These are phyloP conservation scores for Encarsia formosa DNA, from an alignment of 2,888 invertebrate genomes.

Conservation along the genomic window DNA sequence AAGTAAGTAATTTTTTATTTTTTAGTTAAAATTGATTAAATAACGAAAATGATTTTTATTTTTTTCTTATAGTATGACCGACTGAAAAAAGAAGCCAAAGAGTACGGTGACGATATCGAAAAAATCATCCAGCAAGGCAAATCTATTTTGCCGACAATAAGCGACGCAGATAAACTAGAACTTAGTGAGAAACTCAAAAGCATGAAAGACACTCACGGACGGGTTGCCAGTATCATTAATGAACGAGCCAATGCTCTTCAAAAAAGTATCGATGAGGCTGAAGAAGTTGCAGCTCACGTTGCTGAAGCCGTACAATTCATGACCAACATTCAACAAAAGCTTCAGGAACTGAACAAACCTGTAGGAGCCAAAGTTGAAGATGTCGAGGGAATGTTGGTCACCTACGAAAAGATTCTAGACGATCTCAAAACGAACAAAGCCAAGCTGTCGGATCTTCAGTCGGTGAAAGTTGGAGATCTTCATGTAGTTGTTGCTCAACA, in stretches of 20 bases:
- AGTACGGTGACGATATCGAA: constrained; percentile 67
- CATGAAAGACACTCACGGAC: constrained; percentile 72
- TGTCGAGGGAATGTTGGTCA: constrained; percentile 74
- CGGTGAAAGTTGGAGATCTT: constrained; percentile 72
- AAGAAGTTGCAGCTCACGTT: constrained; percentile 74
- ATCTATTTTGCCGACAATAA: constrained; percentile 72
- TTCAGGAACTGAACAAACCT: constrained; percentile 79
- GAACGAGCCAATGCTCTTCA: constrained; percentile 71
- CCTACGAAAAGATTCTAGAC: constrained; percentile 73
- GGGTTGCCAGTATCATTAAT: constrained; percentile 69
- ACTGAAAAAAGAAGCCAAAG: constrained; percentile 69
- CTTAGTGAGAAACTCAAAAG: constrained; percentile 76
- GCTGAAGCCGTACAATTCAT: constrained; percentile 77
- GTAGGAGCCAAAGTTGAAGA: constrained; percentile 85
- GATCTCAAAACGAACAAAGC: constrained; percentile 75
- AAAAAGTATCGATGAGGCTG: constrained; percentile 75
- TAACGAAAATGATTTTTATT: constrained; percentile 52
- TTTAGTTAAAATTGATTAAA: constrained; percentile 57
- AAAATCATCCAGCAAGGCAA: constrained; percentile 77
- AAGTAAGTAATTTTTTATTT: constrained; percentile 52
- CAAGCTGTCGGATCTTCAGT: constrained; percentile 73
- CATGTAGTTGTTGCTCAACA: constrained; percentile 76
- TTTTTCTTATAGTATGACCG: constrained; percentile 61
- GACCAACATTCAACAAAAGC: constrained; percentile 75
- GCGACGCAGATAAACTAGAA: constrained; percentile 79